Evolutionary conservation across 2,888 invertebrate genomes (phyloP), one percentile per base, ranked within the genome.

Genomic region (Ptilodon capucinus): DNA sequence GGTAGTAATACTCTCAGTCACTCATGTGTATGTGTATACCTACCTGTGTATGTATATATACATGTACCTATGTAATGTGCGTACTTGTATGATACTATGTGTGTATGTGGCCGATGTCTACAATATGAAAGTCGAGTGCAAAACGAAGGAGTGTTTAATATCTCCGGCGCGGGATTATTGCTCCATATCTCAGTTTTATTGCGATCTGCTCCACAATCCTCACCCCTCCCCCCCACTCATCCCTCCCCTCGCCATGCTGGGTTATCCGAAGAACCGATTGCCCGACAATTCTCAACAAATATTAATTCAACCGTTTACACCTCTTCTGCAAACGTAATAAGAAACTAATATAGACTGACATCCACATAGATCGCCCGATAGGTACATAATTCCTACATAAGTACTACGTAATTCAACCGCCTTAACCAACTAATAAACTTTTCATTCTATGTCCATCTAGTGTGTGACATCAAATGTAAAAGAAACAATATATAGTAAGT

Each of bases 171-270:
- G 47, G 44, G 45, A 52, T 58, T 60, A 64, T 67, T 64, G 68
- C 50, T 59, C 56, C 57, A 64, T 61, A 60, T 61, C 57, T 68
- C 70, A 64, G 52, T 48, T 61, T 68, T 63, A 69, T 68, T 66
- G 59, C 68, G 58, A 51, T 45, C 35, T 48, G 34, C 36, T 13
- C 40, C 40, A 32, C 13, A 14, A 32, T 30, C n/a, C 14, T 9
- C 23, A n/a, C 39, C 42, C 21, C 43, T 35, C 9, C 18, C 23
- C 17, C 35, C 19, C 11, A 9, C 21, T 25, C 0, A 11, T 25
- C 35, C 32, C 39, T 14, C 38, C 34, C 21, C 32, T 16, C 2
- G n/a, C n/a, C n/a, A n/a, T 8, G 4, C n/a, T 3, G 18, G 18
- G n/a, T 36, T 1, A 11, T 11, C 36, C 18, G 0, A 9, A 35